These are phyloP conservation scores for Tribolium madens DNA, from an alignment of 1,140 invertebrate species.

Conservation along the genomic window DNA sequence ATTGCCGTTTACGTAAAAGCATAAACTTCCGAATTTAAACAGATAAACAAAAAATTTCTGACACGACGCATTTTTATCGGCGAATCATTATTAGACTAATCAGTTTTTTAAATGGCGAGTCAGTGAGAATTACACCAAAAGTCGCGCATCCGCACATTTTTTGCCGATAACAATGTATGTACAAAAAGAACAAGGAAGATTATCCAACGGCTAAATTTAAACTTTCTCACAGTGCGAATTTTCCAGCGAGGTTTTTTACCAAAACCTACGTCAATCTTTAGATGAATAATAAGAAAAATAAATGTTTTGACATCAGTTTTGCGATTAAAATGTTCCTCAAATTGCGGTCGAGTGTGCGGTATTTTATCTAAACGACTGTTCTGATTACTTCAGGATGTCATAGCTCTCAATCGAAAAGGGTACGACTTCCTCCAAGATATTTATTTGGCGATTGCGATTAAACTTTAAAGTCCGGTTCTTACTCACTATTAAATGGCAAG, in stretches of 20 bases:
- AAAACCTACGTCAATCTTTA: background rate
- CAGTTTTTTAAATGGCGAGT: conserved; percentile 4
- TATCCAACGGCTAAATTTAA: conserved; percentile 26
- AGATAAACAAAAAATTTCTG: background rate
- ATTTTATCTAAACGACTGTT: conserved; percentile 1
- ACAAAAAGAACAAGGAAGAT: background rate
- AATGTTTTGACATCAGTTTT: background rate
- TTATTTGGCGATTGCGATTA: background rate
- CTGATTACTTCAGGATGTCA: background rate
- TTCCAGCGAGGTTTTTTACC: background rate
- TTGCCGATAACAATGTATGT: background rate
- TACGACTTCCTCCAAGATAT: conserved; percentile 7
- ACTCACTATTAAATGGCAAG: no score
- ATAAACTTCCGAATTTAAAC: conserved; percentile 47
- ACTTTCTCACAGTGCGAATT: conserved; percentile 27
- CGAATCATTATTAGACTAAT: background rate
- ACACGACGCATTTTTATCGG: background rate
- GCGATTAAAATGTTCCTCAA: conserved; percentile 17
- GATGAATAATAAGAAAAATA: conserved; percentile 14
- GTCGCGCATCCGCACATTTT: background rate
- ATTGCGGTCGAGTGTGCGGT: conserved; percentile 7
- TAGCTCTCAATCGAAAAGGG: background rate
- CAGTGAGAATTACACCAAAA: background rate
- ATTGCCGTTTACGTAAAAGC: conserved; percentile 42
- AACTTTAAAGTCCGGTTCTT: background rate